Base-by-base conservation (phyloP, 1,140 invertebrate genomes). In the Drosophila yakuba region DNA sequence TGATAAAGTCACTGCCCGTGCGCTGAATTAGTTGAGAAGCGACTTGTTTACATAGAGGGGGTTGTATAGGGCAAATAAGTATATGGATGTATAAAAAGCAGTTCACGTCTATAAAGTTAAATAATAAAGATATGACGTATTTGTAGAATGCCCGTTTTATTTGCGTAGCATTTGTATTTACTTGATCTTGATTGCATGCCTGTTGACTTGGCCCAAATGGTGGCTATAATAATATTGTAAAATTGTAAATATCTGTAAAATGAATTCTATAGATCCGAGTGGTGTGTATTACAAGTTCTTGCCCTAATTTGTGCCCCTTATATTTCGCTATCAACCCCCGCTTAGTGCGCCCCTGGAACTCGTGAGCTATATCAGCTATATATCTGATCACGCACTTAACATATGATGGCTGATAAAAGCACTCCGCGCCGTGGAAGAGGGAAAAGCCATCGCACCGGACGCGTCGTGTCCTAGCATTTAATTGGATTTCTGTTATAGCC, bases 391-490 rank as follows among this genome's bases (percentile, higher is more conserved):
- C 68, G 71, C 68, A 41, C 25, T 35, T 39, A 41, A 56, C 58
- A 63, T 50, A 62, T 74, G 72, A 75, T 74, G 47, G 50, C 67
- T 69, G 67, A 69, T 69, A 69, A 69, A 71, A 69, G 56, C 11
- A 47, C 36, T 38, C 23, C 12, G 35, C 5, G 38, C 38, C 45
- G 20, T 45, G 48, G 14, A 28, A 5, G 28, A 17, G 69, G 51
- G 4, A 35, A 41, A 2, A 35, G 15, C 36, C 32, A 62, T 59
- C 23, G 6, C 59, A 4, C 25, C 14, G 17, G 48, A 52, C 58
- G 58, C 52, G 52, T 76, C 61, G 67, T 71, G 67, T 71, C 67
- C 67, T 71, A 51, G 44, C 47, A 75, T 57, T 75, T 75, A 75
- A 67, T 75, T 75, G 73, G 72, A 51, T 75, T 66, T 75, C 52